Base-by-base conservation (phyloP, 1,140 invertebrate species). In the Eumaeus atala region DNA sequence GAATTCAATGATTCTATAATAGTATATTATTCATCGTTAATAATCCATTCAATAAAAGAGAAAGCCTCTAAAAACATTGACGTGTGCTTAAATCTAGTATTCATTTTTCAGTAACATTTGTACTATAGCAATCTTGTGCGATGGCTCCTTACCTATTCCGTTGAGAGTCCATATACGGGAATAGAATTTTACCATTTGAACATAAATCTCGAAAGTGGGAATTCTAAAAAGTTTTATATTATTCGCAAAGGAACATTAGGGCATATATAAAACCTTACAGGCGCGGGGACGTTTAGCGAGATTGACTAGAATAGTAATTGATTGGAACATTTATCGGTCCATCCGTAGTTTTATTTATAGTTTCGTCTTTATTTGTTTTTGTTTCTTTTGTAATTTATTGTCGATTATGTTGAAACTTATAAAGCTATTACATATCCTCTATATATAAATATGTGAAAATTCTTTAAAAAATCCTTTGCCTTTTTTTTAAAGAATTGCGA, bases 31-130 rank as follows among this genome's bases (percentile, higher is more conserved):
- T 28, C 21, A 28, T 28, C 21, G 21, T 44, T 44, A 44, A 44
- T 44, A 14, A 17, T 44, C 14, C 14, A 44, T 44, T 44, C 40
- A 44, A 44, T 44, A 44, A 14, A 9, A 16, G 40, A 9, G 17
- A 17, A 14, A 44, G 40, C 40, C 12, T 17, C 40, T 44, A 44
- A 44, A 40, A 44, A 44, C 40, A 0, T 3, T 36, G 49, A 53
- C 54, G 42, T 49, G 50, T 53, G 52, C 54, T 61, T 53, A 61
- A 60, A 53, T 61, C 42, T 56, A 18, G 38, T 56, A 48, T 53
- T 56, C 34, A 61, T 61, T 61, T 61, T 61, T 56, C 59, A 56
- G 42, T 44, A 56, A 54, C 59, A 56, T 61, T 61, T 61, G 59
- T 61, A 53, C 40, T 56, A 44, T 16, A 28, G 40, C 52, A 51